Evolutionary conservation across 35 echinoderm and acorn worm species (phyloP).

Genomic region (Ophioderma brevispina): DNA sequence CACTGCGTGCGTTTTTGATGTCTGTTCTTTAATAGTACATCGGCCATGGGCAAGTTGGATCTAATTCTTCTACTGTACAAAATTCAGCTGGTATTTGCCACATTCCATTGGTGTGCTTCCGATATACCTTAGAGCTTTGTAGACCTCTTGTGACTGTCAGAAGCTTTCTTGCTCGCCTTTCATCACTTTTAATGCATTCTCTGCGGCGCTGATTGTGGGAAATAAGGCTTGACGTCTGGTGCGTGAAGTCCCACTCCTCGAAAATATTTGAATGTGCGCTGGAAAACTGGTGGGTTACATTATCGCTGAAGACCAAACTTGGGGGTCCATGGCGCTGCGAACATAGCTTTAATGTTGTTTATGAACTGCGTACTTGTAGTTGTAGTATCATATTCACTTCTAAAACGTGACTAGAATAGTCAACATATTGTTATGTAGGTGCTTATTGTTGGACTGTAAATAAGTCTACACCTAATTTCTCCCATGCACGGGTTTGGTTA

Average conservation of each 20-base stretch:
- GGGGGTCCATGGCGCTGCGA: slow-evolving; percentile 45
- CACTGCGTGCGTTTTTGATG: too few relatives aligned
- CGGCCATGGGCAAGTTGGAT: slow-evolving; percentile 34
- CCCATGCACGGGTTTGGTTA: slow-evolving; percentile 47
- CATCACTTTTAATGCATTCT: slow-evolving; percentile 32
- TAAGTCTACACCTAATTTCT: slow-evolving; percentile 19
- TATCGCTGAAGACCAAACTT: slow-evolving; percentile 28
- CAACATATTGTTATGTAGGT: slow-evolving; percentile 39
- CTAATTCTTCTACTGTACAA: slow-evolving; percentile 24
- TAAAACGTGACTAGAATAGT: slow-evolving; percentile 46
- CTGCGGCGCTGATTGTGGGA: slow-evolving; percentile 39
- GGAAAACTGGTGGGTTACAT: slow-evolving; percentile 47
- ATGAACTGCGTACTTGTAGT: slow-evolving; percentile 41
- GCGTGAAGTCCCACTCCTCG: slow-evolving; percentile 46
- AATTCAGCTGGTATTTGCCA: slow-evolving; percentile 39
- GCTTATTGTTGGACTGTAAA: too few relatives aligned
- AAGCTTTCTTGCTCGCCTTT: too few relatives aligned
- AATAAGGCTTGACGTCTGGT: slow-evolving; percentile 45
- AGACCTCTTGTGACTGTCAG: slow-evolving; percentile 41
- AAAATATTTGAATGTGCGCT: slow-evolving; percentile 46
- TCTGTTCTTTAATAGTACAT: not conserved
- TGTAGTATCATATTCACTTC: slow-evolving; percentile 15
- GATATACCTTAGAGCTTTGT: slow-evolving; percentile 6
- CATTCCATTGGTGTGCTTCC: not conserved
- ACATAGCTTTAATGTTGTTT: slow-evolving; percentile 41